Base-by-base conservation (phyloP, 2,888 invertebrate species). In the Gasteruption jaculator region DNA sequence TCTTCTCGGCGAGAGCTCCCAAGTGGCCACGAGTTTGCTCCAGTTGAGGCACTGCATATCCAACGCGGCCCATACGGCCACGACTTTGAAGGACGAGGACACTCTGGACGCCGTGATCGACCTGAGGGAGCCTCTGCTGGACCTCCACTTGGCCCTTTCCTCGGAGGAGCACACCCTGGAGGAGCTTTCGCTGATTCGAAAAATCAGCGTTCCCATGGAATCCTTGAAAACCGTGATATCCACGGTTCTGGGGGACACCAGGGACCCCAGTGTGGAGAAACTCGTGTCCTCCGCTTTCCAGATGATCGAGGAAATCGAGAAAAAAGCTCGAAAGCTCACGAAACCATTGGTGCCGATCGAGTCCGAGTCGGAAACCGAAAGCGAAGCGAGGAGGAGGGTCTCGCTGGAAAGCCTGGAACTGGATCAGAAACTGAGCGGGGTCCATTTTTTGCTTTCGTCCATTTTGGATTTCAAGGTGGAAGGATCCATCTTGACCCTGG, bases 161-260 rank as follows among this genome's bases (percentile, higher is more conserved):
- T 47, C 55, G 47, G 69, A 72, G 31, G 68, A 71, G 37, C 39
- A 48, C 3, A 72, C 73, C 38, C 61, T 65, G 5, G 69, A 68
- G 48, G 71, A 74, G 43, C 66, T 74, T 29, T 74, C 77, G 2
- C 72, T 82, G 54, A 78, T 82, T 6, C 77, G 77, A 44, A 74
- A 74, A 43, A 67, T 82, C 18, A 73, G 76, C 10, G 69, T 74
- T 16, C 78, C 83, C 3, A 71, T 87, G 24, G 79, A 79, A 52
- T 73, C 75, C 20, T 66, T 87, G 15, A 82, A 83, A 56, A 78
- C 81, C 53, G 79, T 81, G 16, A 61, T 86, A 4, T 77, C 79
- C 12, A 77, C 82, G 2, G 77, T 85, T 24, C 80, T 84, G 63
- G 82, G 82, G 61, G 83, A 85, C 57, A 76, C 82, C 24, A 41